A percentile compares a stretch with the other conserved stretches of the same genome.
phyloP scores from a whole-genome alignment of 2,113 vertebrate species.

The Phylloscopus trochilus region DNA sequence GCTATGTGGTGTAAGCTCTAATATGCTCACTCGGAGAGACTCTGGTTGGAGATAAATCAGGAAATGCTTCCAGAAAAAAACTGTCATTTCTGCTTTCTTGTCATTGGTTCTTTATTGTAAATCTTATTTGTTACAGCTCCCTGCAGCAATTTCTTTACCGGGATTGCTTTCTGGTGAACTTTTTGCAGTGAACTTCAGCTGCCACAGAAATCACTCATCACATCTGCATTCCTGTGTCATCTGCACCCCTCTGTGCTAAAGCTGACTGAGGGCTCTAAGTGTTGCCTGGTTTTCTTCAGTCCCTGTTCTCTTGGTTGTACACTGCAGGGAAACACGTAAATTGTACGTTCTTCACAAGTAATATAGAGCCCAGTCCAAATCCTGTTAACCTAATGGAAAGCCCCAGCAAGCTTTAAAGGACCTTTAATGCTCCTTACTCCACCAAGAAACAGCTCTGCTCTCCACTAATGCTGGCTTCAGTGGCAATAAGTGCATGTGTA shows the following conservation, averaged over 20 bases:
- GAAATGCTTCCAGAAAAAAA: slow-evolving; percentile 29
- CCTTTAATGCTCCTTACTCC: not conserved
- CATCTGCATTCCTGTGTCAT: slow-evolving; percentile 12
- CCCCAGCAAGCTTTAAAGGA: not conserved
- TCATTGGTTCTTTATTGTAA: slow-evolving; percentile 3
- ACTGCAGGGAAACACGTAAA: not conserved
- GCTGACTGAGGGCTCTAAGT: not conserved
- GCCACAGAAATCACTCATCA: not conserved
- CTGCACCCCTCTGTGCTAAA: not conserved
- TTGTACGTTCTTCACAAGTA: not conserved
- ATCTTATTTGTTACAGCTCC: slow-evolving; percentile 4
- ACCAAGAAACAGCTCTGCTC: not conserved
- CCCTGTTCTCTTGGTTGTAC: not conserved
- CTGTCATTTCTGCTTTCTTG: slow-evolving; percentile 2
- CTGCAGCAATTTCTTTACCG: not conserved
- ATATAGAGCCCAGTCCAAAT: not conserved
- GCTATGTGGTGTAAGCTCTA: not conserved
- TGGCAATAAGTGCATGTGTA: not conserved
- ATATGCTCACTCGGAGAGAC: not conserved
- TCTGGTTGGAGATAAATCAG: slow-evolving; percentile 39
- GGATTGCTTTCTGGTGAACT: slow-evolving; percentile 9
- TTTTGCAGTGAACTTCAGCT: not conserved
- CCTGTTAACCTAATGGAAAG: not conserved
- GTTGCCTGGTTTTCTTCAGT: not conserved
- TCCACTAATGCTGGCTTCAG: not conserved